Evolutionary conservation across 2,113 vertebrate genomes (phyloP).

Genomic region (Onychostruthus taczanowskii): DNA sequence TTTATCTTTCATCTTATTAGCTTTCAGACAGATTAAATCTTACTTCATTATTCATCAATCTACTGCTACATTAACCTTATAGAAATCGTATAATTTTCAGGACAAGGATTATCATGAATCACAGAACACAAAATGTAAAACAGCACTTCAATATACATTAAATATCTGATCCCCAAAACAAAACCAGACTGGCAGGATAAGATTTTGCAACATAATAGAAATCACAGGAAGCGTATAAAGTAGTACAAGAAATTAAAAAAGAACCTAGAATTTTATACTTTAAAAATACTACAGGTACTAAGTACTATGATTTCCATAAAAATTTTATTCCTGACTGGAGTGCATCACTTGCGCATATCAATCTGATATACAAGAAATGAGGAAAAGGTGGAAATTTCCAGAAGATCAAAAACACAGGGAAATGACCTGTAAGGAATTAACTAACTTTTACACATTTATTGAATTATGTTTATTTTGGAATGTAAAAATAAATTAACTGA

Average conservation of each 20-base stretch:
- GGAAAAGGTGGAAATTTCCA: neutral
- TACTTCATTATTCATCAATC: neutral
- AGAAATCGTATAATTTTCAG: neutral
- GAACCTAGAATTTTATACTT: neutral
- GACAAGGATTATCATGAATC: neutral
- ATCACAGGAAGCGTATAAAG: neutral
- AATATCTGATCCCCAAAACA: neutral
- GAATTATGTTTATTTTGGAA: neutral
- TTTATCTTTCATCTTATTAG: slow-evolving; percentile 7
- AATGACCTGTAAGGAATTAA: neutral
- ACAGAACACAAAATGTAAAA: neutral
- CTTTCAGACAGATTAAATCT: neutral
- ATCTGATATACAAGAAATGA: neutral
- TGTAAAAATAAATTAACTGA: neutral
- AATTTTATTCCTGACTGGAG: neutral
- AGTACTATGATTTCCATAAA: neutral
- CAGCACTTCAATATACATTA: neutral
- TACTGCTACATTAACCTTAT: neutral
- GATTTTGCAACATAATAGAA: neutral
- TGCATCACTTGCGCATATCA: neutral
- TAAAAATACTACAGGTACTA: neutral
- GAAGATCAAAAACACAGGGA: neutral
- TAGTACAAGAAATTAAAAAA: neutral
- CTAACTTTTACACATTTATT: neutral
- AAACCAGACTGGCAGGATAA: neutral